Evolutionary conservation across 2,888 invertebrate species (phyloP).

Genomic region (Parnassius mnemosyne): DNA sequence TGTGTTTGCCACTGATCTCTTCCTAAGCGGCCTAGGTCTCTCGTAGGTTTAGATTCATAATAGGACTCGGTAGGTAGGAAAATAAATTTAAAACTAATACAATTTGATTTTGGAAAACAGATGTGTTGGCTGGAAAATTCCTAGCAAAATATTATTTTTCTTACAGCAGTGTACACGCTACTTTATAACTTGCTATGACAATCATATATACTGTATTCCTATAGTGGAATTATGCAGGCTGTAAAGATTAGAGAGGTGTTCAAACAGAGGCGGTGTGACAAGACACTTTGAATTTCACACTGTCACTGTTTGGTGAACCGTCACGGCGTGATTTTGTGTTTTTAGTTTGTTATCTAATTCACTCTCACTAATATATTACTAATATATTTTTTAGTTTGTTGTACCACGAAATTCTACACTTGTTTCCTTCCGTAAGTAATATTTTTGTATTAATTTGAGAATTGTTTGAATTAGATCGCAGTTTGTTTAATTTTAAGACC

Average conservation of each 20-base stretch:
- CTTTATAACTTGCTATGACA: slow-evolving; percentile 13
- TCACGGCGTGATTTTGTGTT: slow-evolving; percentile 43
- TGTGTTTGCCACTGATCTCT: no score
- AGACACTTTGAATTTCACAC: slow-evolving; percentile 39
- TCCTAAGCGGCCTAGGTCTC: no score
- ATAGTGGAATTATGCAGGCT: slow-evolving; percentile 29
- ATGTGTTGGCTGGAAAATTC: no score
- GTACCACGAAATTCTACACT: neutral
- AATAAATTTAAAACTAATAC: no score
- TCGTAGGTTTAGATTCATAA: no score
- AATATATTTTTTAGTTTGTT: slow-evolving; percentile 4
- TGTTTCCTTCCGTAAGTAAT: slow-evolving; percentile 13
- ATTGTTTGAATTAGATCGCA: no score
- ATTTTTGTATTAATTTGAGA: neutral
- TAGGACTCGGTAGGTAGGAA: no score
- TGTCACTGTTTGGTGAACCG: slow-evolving; percentile 47
- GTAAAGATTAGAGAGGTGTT: slow-evolving; percentile 38
- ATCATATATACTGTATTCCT: slow-evolving; percentile 26
- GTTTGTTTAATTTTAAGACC: no score
- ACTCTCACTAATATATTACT: neutral
- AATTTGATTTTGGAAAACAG: no score
- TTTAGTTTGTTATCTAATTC: slow-evolving; percentile 27
- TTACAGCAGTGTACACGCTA: slow-evolving; percentile 3
- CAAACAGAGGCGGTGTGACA: slow-evolving; percentile 39
- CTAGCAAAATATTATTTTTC: no score